These are phyloP conservation scores for Diplolepis rosae DNA, from an alignment of 2,888 invertebrate genomes.

Conservation along the genomic window DNA sequence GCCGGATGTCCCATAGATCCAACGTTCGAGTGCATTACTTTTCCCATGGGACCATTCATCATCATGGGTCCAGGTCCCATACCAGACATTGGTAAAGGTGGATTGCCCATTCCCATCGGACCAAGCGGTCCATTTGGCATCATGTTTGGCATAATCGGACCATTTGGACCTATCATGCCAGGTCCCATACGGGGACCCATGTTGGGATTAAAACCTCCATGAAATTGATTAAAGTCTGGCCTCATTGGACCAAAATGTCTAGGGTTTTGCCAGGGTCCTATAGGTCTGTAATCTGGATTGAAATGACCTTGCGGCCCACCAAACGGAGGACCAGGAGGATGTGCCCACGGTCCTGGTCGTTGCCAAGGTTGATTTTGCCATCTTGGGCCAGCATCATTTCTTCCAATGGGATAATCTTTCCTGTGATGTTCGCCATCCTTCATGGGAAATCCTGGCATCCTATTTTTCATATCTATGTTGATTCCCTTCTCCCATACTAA, in stretches of 20 bases:
- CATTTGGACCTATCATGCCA: slow-evolving; percentile 61
- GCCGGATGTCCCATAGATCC: slow-evolving; percentile 41
- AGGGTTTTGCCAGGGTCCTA: slow-evolving; percentile 70
- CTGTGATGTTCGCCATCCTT: slow-evolving; percentile 31
- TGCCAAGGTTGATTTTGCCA: slow-evolving; percentile 69
- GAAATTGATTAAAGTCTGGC: slow-evolving; percentile 69
- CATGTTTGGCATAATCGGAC: slow-evolving; percentile 58
- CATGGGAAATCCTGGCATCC: slow-evolving; percentile 50
- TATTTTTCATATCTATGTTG: slow-evolving; percentile 56
- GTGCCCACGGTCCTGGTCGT: slow-evolving; percentile 64
- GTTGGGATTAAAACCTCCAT: slow-evolving; percentile 62
- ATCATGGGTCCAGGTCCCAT: slow-evolving; percentile 39
- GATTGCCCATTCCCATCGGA: slow-evolving; percentile 51
- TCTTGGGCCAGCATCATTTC: slow-evolving; percentile 49
- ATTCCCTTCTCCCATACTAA: slow-evolving; percentile 66
- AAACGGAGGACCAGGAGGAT: slow-evolving; percentile 62
- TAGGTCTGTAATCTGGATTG: slow-evolving; percentile 62
- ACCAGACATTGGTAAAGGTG: slow-evolving; percentile 35
- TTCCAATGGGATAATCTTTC: slow-evolving; percentile 69
- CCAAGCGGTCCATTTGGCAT: slow-evolving; percentile 48
- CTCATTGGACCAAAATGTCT: slow-evolving; percentile 68
- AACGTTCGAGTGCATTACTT: background rate
- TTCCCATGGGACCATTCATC: slow-evolving; percentile 41
- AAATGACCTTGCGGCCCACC: slow-evolving; percentile 61
- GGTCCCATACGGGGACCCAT: slow-evolving; percentile 61